These are phyloP conservation scores for Synergus gifuensis DNA, from an alignment of 2,888 invertebrate species.

Conservation along the genomic window DNA sequence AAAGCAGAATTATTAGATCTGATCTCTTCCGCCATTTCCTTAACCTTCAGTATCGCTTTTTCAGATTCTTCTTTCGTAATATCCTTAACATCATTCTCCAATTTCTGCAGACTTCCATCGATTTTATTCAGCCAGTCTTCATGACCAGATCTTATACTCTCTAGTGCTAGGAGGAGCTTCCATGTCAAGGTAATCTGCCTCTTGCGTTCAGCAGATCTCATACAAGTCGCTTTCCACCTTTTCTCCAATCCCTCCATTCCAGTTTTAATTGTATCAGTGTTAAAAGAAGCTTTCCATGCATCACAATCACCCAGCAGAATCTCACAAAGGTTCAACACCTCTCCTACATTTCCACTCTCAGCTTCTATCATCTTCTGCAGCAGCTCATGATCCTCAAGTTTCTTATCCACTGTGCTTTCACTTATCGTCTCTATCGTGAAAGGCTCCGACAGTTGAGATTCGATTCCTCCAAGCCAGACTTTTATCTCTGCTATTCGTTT, in stretches of 20 bases:
- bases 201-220: constrained; percentile 85
- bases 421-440: constrained; percentile 84
- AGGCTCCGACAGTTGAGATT: constrained; percentile 84
- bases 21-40: constrained; percentile 80
- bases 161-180: constrained; percentile 82
- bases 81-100: constrained; percentile 82
- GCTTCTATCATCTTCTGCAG: constrained; percentile 87
- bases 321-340: constrained; percentile 89
- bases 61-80: constrained; percentile 81
- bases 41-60: constrained; percentile 80
- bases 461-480: constrained; percentile 86
- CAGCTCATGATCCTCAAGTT: constrained; percentile 85
- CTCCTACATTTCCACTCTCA: constrained; percentile 88
- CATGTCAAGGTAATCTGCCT: constrained; percentile 83
- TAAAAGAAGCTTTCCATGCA: constrained; percentile 85
- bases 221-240: constrained; percentile 89
- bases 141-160: constrained; percentile 80
- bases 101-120: constrained; percentile 81
- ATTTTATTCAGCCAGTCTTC: constrained; percentile 83
- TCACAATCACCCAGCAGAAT: constrained; percentile 87
- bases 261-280: constrained; percentile 83
- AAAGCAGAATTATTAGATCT: constrained; percentile 81
- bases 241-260: constrained; percentile 87
- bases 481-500: constrained; percentile 86
- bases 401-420: constrained; percentile 84